phyloP scores from a whole-genome alignment of 2,113 vertebrate species.

The Ageneiosus marmoratus region DNA sequence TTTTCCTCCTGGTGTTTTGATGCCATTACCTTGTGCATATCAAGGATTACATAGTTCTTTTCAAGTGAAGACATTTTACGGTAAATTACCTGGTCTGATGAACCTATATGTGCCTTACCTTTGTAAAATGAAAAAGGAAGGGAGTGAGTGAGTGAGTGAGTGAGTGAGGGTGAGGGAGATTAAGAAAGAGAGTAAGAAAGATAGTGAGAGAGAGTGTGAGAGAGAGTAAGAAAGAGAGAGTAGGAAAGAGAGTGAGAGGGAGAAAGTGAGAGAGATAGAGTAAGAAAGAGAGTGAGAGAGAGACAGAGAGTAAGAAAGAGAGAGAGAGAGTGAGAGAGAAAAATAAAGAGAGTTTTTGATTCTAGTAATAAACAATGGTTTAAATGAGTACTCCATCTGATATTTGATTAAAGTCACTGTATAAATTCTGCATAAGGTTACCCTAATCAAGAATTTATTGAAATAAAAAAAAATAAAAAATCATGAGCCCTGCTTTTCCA shows the following conservation, averaged over 20 bases:
- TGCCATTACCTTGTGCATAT: slow-evolving; percentile 33
- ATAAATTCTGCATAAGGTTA: slow-evolving; percentile 25
- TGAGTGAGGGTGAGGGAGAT: background rate
- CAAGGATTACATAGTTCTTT: slow-evolving; percentile 24
- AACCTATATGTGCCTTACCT: background rate
- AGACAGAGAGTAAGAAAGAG: background rate
- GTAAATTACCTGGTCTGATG: slow-evolving; percentile 23
- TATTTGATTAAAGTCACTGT: slow-evolving; percentile 32
- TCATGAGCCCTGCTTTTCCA: slow-evolving; percentile 41
- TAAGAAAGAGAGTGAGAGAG: too few relatives aligned
- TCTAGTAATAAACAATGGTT: slow-evolving; percentile 40
- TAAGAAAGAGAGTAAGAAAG: background rate
- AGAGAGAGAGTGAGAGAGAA: background rate
- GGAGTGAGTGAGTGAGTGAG: background rate
- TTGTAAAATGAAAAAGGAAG: background rate
- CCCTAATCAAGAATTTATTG: slow-evolving; percentile 67
- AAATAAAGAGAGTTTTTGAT: slow-evolving; percentile 28
- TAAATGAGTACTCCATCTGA: slow-evolving; percentile 22
- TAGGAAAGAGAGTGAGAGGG: too few relatives aligned
- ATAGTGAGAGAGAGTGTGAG: slow-evolving; percentile 31
- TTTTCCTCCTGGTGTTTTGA: slow-evolving; percentile 34
- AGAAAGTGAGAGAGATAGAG: background rate
- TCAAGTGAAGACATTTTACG: slow-evolving; percentile 2
- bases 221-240: too few relatives aligned
- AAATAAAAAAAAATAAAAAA: slow-evolving; percentile 43